A percentile compares a stretch with the other conserved stretches of the same genome.
Conservation (phyloP, 2,888 invertebrate genomes). For the Macropis europaea region DNA sequence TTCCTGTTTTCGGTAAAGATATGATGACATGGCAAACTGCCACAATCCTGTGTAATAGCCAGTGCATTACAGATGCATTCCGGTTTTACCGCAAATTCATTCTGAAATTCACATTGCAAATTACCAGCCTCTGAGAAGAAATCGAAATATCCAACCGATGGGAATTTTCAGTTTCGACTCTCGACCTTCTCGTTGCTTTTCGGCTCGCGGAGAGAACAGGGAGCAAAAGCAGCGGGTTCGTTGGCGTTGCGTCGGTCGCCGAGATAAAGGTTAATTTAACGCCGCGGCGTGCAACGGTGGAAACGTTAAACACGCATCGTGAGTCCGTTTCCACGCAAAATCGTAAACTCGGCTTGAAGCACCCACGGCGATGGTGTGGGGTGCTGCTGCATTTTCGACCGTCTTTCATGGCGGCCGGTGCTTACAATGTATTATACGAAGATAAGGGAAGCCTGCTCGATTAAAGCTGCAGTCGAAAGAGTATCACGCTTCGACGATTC, state of each 20-base stretch:
- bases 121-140: no score
- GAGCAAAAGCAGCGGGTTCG: constrained; percentile 6
- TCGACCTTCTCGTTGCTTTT: constrained; percentile 16
- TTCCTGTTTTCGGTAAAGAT: no score
- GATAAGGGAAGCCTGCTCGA: constrained; percentile 34
- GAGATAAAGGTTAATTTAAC: constrained; percentile 60
- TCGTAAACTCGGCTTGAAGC: constrained; percentile 37
- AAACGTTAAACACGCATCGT: constrained; percentile 29
- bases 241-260: constrained; percentile 25
- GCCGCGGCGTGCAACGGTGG: neutral
- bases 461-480: constrained; percentile 31
- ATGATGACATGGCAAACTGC: no score
- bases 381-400: constrained; percentile 29
- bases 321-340: constrained; percentile 42
- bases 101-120: no score
- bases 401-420: constrained; percentile 23
- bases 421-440: constrained; percentile 20
- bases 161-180: no score
- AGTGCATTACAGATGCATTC: no score
- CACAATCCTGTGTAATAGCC: no score
- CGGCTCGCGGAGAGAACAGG: neutral
- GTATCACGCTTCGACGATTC: constrained; percentile 32
- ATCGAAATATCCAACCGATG: no score
- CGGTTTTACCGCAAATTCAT: no score
- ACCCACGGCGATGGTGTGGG: no score